Percentiles rank a stretch among this genome's conserved stretches.
Conservation (phyloP, 2,888 invertebrate genomes). For the Alloscopus bannaensis region DNA sequence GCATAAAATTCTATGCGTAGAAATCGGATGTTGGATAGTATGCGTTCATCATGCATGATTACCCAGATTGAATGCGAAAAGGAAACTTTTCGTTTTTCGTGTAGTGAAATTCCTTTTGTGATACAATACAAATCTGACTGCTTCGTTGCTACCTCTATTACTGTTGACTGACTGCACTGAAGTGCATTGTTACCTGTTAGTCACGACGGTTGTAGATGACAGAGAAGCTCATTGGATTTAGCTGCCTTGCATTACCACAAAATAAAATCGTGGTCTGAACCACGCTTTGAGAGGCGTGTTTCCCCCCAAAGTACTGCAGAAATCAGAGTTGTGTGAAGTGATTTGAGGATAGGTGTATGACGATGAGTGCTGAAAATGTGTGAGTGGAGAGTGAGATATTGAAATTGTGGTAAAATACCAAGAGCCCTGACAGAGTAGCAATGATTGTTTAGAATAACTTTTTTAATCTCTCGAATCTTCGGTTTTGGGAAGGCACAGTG, state of each 20-base stretch:
- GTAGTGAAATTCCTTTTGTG: constrained; percentile 31
- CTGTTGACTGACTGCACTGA: constrained; percentile 32
- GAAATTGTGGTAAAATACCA: no score
- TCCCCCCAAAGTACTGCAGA: no score
- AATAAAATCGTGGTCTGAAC: background rate
- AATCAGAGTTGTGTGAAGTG: background rate
- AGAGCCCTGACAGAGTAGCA: no score
- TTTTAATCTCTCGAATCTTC: no score
- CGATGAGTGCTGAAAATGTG: constrained; percentile 12
- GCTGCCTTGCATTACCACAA: background rate
- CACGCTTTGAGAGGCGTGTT: constrained; percentile 12
- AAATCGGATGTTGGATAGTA: no score
- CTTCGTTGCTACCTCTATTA: background rate
- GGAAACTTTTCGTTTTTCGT: constrained; percentile 27
- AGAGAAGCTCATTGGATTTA: constrained; percentile 20
- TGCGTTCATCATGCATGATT: constrained; percentile 53
- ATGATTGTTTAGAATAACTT: no score
- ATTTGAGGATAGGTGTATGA: background rate
- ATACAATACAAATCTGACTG: constrained; percentile 21
- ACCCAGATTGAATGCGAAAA: constrained; percentile 38
- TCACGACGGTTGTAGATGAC: constrained; percentile 5
- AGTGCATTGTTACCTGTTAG: constrained; percentile 26
- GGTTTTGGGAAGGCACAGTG: no score
- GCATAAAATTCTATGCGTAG: no score
- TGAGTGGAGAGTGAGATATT: background rate